phyloP scores from a whole-genome alignment of 2,888 invertebrate genomes.

The Smittia aterrima region DNA sequence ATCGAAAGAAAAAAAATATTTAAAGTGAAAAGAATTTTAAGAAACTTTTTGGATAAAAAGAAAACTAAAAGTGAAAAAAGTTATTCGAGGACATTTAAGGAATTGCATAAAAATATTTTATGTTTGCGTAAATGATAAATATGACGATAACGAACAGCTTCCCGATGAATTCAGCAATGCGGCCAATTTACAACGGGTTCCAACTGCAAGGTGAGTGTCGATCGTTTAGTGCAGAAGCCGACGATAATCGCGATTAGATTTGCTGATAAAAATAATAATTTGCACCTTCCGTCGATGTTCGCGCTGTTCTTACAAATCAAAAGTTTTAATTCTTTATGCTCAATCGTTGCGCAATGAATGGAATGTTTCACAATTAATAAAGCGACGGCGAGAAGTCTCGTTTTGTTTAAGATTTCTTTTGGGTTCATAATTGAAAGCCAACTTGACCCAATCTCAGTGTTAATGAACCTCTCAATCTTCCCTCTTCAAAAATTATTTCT shows the following conservation, averaged over 20 bases:
- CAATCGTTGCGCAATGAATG: conserved; percentile 7
- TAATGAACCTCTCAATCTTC: conserved; percentile 15
- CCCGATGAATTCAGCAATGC: conserved; percentile 48
- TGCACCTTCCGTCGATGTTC: background rate
- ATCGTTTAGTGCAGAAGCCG: too few relatives aligned
- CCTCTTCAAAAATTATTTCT: background rate
- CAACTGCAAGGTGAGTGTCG: conserved; percentile 53
- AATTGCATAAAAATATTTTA: conserved; percentile 19
- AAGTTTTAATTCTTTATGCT: background rate
- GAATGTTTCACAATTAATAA: background rate
- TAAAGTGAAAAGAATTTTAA: background rate
- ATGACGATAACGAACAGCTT: conserved; percentile 53
- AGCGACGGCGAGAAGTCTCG: too few relatives aligned
- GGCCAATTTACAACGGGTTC: conserved; percentile 55
- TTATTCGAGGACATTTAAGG: background rate
- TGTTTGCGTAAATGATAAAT: conserved; percentile 43
- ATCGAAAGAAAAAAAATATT: background rate
- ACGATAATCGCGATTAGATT: conserved; percentile 1
- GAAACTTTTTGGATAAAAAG: background rate
- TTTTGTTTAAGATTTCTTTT: too few relatives aligned
- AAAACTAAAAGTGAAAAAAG: background rate
- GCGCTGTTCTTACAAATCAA: background rate
- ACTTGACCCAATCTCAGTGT: background rate
- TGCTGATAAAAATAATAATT: conserved; percentile 3
- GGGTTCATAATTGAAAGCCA: too few relatives aligned